Conservation (phyloP, 2,113 vertebrate genomes). For the Laticauda laticaudata region DNA sequence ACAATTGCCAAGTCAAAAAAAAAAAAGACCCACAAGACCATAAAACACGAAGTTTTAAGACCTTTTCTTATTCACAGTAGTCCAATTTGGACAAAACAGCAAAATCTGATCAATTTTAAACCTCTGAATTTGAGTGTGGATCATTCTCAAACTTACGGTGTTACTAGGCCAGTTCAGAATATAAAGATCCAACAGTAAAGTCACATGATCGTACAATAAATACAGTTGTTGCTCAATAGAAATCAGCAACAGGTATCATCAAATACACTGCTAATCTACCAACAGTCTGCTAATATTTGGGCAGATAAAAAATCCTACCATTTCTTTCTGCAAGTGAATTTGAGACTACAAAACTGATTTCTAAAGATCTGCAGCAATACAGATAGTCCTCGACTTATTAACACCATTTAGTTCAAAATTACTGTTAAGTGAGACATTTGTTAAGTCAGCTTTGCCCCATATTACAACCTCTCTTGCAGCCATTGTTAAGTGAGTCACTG, state of each 20-base stretch:
- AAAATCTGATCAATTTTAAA: background rate
- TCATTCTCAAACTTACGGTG: background rate
- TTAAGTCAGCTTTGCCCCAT: no score
- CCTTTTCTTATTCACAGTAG: background rate
- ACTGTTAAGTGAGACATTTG: no score
- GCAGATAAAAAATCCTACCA: background rate
- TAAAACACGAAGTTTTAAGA: background rate
- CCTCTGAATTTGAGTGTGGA: background rate
- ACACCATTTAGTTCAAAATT: no score
- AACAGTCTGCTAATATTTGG: background rate
- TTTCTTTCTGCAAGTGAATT: background rate
- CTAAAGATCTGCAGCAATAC: background rate
- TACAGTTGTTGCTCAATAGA: background rate
- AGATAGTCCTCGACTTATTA: no score
- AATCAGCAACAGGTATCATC: background rate
- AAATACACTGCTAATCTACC: background rate
- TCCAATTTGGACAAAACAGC: background rate
- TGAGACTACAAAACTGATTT: background rate
- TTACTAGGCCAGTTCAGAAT: background rate
- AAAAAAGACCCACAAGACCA: background rate
- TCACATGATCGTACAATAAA: background rate
- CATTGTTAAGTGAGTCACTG: no score
- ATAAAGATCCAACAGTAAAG: background rate
- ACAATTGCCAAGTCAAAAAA: background rate
- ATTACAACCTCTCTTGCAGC: no score